A percentile compares a stretch with the other conserved stretches of the same genome.
phyloP scores from a whole-genome alignment of 2,888 invertebrate species.

The Pseudeuparius sepicola region DNA sequence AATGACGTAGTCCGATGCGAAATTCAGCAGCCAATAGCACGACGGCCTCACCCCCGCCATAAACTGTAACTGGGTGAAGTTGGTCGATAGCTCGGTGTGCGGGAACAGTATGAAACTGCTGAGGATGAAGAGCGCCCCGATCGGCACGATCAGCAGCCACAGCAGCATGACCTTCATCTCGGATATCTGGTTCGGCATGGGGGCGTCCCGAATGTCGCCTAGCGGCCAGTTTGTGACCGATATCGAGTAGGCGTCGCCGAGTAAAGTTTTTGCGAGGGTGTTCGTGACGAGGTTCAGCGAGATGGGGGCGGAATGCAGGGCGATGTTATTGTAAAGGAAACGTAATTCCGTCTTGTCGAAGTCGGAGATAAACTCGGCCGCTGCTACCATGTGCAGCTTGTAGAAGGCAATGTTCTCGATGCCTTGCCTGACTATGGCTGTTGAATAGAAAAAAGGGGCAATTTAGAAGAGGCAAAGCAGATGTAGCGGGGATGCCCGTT shows the following conservation, averaged over 20 bases:
- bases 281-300: slow-evolving; percentile 44
- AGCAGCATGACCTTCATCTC: slow-evolving; percentile 28
- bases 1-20: slow-evolving; percentile 45
- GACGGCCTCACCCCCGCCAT: slow-evolving; percentile 53
- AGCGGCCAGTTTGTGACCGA: slow-evolving; percentile 33
- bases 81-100: slow-evolving; percentile 49
- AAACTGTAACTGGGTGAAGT: slow-evolving; percentile 56
- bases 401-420: slow-evolving; percentile 38
- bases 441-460: too few relatives aligned
- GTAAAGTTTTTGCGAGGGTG: slow-evolving; percentile 35
- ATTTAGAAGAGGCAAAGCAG: too few relatives aligned
- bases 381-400: slow-evolving; percentile 39
- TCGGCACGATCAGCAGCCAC: slow-evolving; percentile 36
- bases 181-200: slow-evolving; percentile 24
- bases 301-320: slow-evolving; percentile 44
- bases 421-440: slow-evolving; percentile 38
- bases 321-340: slow-evolving; percentile 40
- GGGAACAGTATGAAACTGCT: slow-evolving; percentile 51
- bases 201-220: slow-evolving; percentile 19
- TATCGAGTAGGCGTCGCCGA: slow-evolving; percentile 33
- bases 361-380: slow-evolving; percentile 37
- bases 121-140: slow-evolving; percentile 38
- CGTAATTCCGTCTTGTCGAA: slow-evolving; percentile 23
- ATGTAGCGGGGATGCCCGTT: too few relatives aligned
- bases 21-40: slow-evolving; percentile 54